Base-by-base conservation (phyloP, 2,888 invertebrate genomes). In the Nemapogon koenigi region DNA sequence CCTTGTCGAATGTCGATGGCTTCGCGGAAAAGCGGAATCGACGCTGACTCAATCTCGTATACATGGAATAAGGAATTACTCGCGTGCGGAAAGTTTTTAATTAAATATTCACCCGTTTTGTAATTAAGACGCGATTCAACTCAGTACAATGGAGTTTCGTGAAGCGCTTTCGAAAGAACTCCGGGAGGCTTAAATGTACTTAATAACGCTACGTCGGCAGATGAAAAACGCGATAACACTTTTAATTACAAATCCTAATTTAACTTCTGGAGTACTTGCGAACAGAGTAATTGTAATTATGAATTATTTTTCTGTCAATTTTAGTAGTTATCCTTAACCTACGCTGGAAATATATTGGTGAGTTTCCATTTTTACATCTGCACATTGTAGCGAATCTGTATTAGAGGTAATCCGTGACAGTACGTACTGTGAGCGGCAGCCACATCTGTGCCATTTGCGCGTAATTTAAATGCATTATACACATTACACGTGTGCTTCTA, bases 41-140 rank as follows among this genome's bases (percentile, higher is more conserved):
- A 61, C 61, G 28, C 17, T 62, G 65, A 68, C 70, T 70, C 70
- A 67, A 73, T 72, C 69, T 65, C 62, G 68, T 73, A 71, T 71
- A 72, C 72, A 69, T 69, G 71, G 68, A 72, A 70, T 72, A 73
- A 75, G 70, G 62, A 69, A 72, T 70, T 66, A 64, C 70, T 71
- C 69, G 75, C 72, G 68, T 72, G 71, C 66, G 64, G 64, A 68
- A 72, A 76, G 62, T 73, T 75, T 73, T 75, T 72, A 75, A 73
- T 76, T 73, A 75, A 73, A 73, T 71, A 73, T 71, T 72, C 72
- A 72, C 64, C 64, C 60, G 68, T 69, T 70, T 71, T 62, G 72
- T 75, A 72, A 76, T 75, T 69, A 72, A 75, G 70, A 72, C 62
- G 62, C 61, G 59, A 69, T 71, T 69, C 62, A 64, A 69, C 67